phyloP scores from a whole-genome alignment of 2,888 invertebrate species.

The Stegophylla sp. region DNA sequence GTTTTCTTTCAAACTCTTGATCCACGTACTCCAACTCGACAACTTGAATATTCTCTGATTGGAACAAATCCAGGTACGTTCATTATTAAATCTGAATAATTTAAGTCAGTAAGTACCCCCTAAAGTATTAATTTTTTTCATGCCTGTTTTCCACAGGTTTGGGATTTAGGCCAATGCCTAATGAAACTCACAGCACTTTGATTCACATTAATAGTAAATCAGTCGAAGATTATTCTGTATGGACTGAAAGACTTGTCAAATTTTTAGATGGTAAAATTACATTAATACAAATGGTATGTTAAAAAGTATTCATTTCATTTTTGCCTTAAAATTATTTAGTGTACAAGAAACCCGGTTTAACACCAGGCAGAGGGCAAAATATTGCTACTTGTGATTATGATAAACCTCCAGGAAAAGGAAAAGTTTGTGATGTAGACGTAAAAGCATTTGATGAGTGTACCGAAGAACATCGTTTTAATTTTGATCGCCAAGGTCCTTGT shows the following conservation, averaged over 20 bases:
- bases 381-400: conserved; percentile 80
- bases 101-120: too few species aligned
- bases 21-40: conserved; percentile 88
- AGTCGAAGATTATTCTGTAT: conserved; percentile 76
- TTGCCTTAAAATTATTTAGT: conserved; percentile 66
- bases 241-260: conserved; percentile 77
- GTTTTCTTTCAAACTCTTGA: conserved; percentile 91
- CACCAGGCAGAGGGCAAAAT: conserved; percentile 77
- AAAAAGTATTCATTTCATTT: background rate
- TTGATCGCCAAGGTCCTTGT: conserved; percentile 90
- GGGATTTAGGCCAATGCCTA: conserved; percentile 92
- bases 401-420: conserved; percentile 73
- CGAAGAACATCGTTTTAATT: conserved; percentile 85
- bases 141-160: conserved; percentile 71
- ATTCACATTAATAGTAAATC: conserved; percentile 92
- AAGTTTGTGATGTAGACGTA: conserved; percentile 88
- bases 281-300: background rate
- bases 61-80: conserved; percentile 86
- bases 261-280: conserved; percentile 77
- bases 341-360: conserved; percentile 76
- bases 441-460: conserved; percentile 81
- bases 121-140: too few species aligned
- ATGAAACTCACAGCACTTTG: conserved; percentile 85
- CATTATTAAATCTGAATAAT: background rate
- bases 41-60: conserved; percentile 83